Percentiles rank a stretch among this genome's conserved stretches.
phyloP scores from a whole-genome alignment of 2,113 vertebrate genomes.

The Rhizomys pruinosus region DNA sequence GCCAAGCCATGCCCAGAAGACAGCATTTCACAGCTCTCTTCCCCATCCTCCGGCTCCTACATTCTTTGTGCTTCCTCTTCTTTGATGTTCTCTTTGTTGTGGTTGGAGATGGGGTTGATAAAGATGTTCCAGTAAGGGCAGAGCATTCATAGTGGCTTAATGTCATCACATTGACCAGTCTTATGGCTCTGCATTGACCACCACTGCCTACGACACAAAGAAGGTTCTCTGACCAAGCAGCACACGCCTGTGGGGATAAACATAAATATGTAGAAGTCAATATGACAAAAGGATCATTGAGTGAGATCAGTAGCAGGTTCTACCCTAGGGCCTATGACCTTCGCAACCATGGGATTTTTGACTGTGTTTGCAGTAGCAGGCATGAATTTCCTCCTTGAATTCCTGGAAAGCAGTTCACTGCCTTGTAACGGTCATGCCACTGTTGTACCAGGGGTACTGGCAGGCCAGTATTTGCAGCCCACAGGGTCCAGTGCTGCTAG shows the following conservation, averaged over 20 bases:
- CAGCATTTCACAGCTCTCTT: neutral
- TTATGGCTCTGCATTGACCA: neutral
- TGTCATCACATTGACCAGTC: neutral
- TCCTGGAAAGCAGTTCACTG: neutral
- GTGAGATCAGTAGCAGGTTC: neutral
- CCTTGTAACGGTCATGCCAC: neutral
- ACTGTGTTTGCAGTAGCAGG: neutral
- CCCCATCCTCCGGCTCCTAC: neutral
- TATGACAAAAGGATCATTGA: neutral
- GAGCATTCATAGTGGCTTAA: neutral
- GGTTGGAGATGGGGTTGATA: no score
- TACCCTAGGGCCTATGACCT: neutral
- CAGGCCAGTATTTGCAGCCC: neutral
- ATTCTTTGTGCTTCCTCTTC: neutral
- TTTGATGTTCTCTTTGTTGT: neutral
- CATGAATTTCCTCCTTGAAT: neutral
- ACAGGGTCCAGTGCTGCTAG: neutral
- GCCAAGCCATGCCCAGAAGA: neutral
- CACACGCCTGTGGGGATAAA: neutral
- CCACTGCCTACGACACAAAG: neutral
- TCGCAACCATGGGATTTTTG: neutral
- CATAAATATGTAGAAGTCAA: neutral
- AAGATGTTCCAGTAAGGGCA: neutral
- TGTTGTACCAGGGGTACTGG: neutral
- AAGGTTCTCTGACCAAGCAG: neutral